phyloP scores from a whole-genome alignment of 2,888 invertebrate genomes.

The Chrysodeixis includens region DNA sequence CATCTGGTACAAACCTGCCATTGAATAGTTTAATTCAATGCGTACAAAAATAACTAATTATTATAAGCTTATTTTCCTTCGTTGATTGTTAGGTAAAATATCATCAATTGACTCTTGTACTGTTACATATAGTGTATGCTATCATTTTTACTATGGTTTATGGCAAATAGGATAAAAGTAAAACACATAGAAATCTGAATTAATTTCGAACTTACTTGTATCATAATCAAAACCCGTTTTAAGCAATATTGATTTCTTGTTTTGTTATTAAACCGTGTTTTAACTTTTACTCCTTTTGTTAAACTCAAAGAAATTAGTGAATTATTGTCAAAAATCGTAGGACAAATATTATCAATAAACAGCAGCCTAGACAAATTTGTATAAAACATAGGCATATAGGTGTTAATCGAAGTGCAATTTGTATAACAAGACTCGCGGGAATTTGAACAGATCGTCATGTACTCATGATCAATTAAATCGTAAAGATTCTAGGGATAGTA shows the following conservation, averaged over 20 bases:
- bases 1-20: background rate
- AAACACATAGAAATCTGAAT: too few species aligned
- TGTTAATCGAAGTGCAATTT: constrained; percentile 24
- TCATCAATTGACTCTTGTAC: background rate
- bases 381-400: constrained; percentile 5
- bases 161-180: background rate
- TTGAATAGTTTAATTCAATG: background rate
- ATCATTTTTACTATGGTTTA: background rate
- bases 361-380: constrained; percentile 12
- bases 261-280: too few species aligned
- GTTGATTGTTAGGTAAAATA: background rate
- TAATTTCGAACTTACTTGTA: too few species aligned
- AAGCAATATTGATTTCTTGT: too few species aligned
- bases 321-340: constrained; percentile 8
- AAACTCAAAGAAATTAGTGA: background rate
- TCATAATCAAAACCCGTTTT: too few species aligned
- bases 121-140: constrained; percentile 1
- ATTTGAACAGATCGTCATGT: constrained; percentile 1
- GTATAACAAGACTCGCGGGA: constrained; percentile 11
- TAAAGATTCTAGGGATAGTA: constrained; percentile 12
- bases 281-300: background rate
- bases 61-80: background rate
- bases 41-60: background rate
- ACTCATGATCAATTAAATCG: constrained; percentile 18
- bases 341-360: constrained; percentile 15